phyloP scores from a whole-genome alignment of 2,797 vertebrate species.

The Sitta carolinensis region DNA sequence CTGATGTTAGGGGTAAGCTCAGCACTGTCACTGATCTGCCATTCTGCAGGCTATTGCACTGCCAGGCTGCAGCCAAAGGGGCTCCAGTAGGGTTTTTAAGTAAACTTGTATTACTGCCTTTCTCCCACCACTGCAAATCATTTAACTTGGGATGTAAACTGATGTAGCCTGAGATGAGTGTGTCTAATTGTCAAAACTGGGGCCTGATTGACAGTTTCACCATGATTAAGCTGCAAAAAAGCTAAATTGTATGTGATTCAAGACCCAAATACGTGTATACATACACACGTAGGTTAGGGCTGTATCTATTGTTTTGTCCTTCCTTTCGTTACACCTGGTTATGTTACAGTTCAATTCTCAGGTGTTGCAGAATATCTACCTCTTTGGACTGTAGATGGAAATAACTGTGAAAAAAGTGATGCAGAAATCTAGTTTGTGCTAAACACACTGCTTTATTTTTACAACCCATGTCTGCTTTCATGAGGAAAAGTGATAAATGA shows the following conservation, averaged over 20 bases:
- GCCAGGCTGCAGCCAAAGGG: constrained; percentile 55
- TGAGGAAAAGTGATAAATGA: constrained; percentile 83
- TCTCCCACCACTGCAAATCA: constrained; percentile 33
- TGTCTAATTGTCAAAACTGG: constrained; percentile 17
- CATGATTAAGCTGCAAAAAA: constrained; percentile 2
- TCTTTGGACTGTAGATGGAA: constrained; percentile 89
- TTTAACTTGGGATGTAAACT: constrained; percentile 20
- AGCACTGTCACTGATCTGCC: constrained; percentile 40
- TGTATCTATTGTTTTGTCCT: constrained; percentile 62
- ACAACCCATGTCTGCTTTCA: constrained; percentile 80
- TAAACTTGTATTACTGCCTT: constrained; percentile 43
- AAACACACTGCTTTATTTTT: constrained; percentile 86
- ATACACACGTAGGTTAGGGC: constrained; percentile 43
- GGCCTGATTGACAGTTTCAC: constrained; percentile 52
- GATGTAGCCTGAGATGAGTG: constrained; percentile 37
- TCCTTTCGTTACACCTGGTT: constrained; percentile 77
- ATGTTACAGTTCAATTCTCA: constrained; percentile 87
- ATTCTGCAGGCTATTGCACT: constrained; percentile 65
- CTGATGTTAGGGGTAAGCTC: neutral
- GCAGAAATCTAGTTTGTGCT: constrained; percentile 84
- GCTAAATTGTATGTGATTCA: neutral
- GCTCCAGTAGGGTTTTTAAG: constrained; percentile 34
- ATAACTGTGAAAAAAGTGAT: constrained; percentile 88
- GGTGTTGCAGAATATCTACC: constrained; percentile 96
- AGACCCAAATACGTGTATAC: constrained; percentile 21